Evolutionary conservation across 37 sponge, comb jelly and placozoan species (phyloP), one percentile per base, ranked within the genome.

Genomic region (Haliclona indistincta): DNA sequence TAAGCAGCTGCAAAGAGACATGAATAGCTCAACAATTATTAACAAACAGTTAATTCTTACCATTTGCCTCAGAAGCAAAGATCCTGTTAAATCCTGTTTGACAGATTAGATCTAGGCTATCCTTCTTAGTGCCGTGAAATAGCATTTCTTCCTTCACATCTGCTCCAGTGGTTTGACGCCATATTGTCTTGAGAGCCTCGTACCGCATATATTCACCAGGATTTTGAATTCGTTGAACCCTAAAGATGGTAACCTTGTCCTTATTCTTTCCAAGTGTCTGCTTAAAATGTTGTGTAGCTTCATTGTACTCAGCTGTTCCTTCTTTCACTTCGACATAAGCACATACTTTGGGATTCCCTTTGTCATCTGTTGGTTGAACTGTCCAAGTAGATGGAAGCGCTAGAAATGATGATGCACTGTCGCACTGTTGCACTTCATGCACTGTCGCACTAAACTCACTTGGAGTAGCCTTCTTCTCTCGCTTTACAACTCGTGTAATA

Each of bases 51-150:
- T 37, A 4, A n/a, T 42, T 38, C 63, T 60, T 63, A 84, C 85
- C 85, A 77, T 84, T 84, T 36, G 82, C 73, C 52, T 76, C 73
- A 47, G 72, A 84, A 67, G 89, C 89, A 83, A 73, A 89, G 32
- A 19, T 83, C 64, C 89, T 41, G 56, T 89, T 89, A 68, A 89
- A 89, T 32, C 89, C 89, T 36, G 72, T 74, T n/a, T 39, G 41
- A n/a, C 66, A 58, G 40, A 89, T 89, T 29, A 35, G 54, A 49
- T 73, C 44, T 23, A 72, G 5, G 19, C 29, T 40, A 0, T 55
- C 75, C 15, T 19, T 2, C 35, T 54, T 35, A 15, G 80, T 72
- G 0, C 89, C 89, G 75, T 87, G 88, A 41, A 87, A 87, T 37
- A 87, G 77, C 25, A 32, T 29, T 66, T 49, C 65, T 43, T 52